Percentiles rank a stretch among this genome's conserved stretches.
These are phyloP conservation scores for Probosciger aterrimus DNA, from an alignment of 2,113 vertebrate species.

Conservation along the genomic window DNA sequence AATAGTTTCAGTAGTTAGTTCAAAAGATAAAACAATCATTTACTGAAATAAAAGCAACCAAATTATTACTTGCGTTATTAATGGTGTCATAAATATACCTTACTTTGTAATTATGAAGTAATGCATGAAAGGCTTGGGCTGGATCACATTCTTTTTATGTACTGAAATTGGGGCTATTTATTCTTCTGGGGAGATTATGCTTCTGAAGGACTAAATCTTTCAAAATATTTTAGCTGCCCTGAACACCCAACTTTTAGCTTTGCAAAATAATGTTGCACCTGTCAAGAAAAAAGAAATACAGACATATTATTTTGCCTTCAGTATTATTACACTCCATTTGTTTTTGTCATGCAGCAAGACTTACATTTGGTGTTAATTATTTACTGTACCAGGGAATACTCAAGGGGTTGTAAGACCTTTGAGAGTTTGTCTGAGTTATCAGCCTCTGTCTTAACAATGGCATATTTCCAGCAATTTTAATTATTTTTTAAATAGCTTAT, in stretches of 20 bases:
- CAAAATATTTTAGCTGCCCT: background rate
- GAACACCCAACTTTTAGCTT: background rate
- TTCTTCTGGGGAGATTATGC: background rate
- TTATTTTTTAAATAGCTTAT: background rate
- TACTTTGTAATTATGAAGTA: background rate
- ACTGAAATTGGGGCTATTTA: background rate
- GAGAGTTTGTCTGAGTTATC: background rate
- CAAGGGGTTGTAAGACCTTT: background rate
- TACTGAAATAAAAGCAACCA: background rate
- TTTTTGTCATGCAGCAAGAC: background rate
- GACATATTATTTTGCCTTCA: background rate
- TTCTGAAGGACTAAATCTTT: background rate
- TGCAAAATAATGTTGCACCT: background rate
- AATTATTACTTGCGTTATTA: background rate
- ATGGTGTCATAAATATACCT: background rate
- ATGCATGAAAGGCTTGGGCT: background rate
- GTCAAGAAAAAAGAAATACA: background rate
- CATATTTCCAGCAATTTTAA: background rate
- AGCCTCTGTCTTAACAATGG: background rate
- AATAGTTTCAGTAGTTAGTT: background rate
- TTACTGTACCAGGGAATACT: background rate
- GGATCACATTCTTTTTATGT: background rate
- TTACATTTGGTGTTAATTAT: background rate
- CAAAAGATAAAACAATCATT: background rate
- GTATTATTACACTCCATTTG: background rate